Conservation (phyloP, 2,113 vertebrate species). For the Sterna hirundo region DNA sequence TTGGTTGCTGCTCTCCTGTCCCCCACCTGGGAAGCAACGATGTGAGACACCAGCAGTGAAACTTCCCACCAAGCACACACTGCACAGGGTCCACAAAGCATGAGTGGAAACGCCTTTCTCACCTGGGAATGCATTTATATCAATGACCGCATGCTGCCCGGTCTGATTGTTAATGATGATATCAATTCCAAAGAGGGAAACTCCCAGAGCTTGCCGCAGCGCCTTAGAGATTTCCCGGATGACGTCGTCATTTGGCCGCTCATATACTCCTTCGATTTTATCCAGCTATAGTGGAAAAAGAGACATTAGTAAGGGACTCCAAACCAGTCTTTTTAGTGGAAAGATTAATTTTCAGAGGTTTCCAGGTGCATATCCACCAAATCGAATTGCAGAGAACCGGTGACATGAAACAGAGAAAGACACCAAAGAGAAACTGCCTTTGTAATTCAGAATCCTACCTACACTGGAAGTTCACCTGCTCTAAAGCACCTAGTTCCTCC, state of each 20-base stretch:
- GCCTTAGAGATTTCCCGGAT: slow-evolving; percentile 90
- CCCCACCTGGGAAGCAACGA: not conserved
- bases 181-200: slow-evolving; percentile 96
- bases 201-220: slow-evolving; percentile 86
- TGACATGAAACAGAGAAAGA: slow-evolving; percentile 27
- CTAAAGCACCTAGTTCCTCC: not conserved
- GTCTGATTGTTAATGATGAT: slow-evolving; percentile 98
- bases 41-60: not conserved
- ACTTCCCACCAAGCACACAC: not conserved
- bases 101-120: not conserved
- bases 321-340: not conserved
- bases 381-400: slow-evolving; percentile 7
- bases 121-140: slow-evolving; percentile 99
- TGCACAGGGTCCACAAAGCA: not conserved
- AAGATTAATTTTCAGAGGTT: slow-evolving; percentile 40
- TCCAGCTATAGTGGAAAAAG: slow-evolving; percentile 80
- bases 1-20: not conserved
- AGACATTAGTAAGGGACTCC: not conserved
- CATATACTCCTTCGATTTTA: slow-evolving; percentile 92
- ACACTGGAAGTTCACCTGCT: not conserved
- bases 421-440: not conserved
- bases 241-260: slow-evolving; percentile 90
- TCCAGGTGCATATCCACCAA: not conserved
- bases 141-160: slow-evolving; percentile 94
- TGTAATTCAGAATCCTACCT: not conserved